Base-by-base conservation (phyloP, 37 sponge, comb jelly and placozoan genomes). In the Spongilla lacustris region DNA sequence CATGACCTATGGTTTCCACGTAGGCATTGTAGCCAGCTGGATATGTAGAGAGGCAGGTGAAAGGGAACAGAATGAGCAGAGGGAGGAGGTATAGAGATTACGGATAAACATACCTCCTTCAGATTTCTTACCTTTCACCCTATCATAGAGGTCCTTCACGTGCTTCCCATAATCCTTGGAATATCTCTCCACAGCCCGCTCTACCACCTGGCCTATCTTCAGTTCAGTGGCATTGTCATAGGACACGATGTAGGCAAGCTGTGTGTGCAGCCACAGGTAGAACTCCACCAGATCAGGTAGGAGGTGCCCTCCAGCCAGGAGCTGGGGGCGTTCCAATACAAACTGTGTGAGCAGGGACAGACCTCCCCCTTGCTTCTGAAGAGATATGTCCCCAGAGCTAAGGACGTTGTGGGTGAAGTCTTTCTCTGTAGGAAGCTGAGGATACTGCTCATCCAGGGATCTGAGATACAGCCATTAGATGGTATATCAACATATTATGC, bases 211-310 rank as follows among this genome's bases (percentile, higher is more conserved):
- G 17, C 75, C 75, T 34, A 92, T 41, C 33, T 88, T 79, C 50
- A 96, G 81, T 5, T 73, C 82, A 19, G 67, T 69, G 58, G 93
- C 93, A 2, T 79, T 73, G 22, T 90, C 86, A 70, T 88, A 87
- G 14, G 87, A 85, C 34, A 96, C 70, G 41, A 91, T 83, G 81
- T 93, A 86, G 58, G 89, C 80, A 28, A 96, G 85, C 32, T 90
- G 77, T 17, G 80, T 70, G 78, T 96, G 91, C 68, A 96, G 37
- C 91, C 93, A 96, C 37, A 81, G 88, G 77, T 96, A 96, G 72
- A 96, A 83, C 76, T 96, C 96, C 67, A 96, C 91, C 46, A 96
- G 66, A 19, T 88, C 89, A 70, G 96, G 91, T 19, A 96, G 85
- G 23, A 96, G 92, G 30, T 76, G 73, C 36, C 88, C 76, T 0